These are phyloP conservation scores for Papilio machaon DNA, from an alignment of 1,140 invertebrate genomes.

Conservation along the genomic window DNA sequence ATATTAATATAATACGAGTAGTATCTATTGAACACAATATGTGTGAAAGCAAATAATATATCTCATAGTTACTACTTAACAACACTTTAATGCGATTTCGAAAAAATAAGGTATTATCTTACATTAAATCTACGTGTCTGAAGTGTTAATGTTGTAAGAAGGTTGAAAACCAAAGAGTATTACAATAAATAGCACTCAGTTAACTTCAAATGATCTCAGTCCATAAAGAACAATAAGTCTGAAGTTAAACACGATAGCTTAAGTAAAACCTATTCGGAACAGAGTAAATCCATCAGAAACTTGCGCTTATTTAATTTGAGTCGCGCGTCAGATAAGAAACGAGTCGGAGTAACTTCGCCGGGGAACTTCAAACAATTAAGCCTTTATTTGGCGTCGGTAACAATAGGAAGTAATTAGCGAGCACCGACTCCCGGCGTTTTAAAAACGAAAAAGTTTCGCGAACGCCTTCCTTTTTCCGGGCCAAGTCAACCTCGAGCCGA, in stretches of 20 bases:
- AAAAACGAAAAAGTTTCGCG: slow-evolving; percentile 54
- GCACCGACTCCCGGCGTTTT: slow-evolving; percentile 52
- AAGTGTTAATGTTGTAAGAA: background rate
- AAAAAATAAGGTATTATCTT: too few species aligned
- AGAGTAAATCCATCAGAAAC: slow-evolving; percentile 34
- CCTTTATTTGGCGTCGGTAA: slow-evolving; percentile 65
- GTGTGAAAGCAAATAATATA: background rate
- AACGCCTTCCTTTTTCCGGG: slow-evolving; percentile 49
- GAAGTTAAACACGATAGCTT: slow-evolving; percentile 42
- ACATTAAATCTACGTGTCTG: background rate
- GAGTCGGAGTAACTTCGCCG: slow-evolving; percentile 55
- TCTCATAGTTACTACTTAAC: too few species aligned
- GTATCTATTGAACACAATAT: background rate
- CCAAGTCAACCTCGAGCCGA: slow-evolving; percentile 58
- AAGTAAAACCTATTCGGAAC: slow-evolving; percentile 22
- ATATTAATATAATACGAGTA: too few species aligned
- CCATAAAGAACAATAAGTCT: slow-evolving; percentile 19
- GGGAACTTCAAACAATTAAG: slow-evolving; percentile 70
- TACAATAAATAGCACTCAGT: background rate
- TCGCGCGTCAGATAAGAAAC: slow-evolving; percentile 50
- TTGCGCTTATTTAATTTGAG: slow-evolving; percentile 53
- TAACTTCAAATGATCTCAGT: background rate
- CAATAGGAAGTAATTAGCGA: slow-evolving; percentile 73
- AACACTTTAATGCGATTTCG: too few species aligned
- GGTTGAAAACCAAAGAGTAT: background rate